Conservation (phyloP, 2,797 vertebrate genomes). For the Lophotriccus pileatus region DNA sequence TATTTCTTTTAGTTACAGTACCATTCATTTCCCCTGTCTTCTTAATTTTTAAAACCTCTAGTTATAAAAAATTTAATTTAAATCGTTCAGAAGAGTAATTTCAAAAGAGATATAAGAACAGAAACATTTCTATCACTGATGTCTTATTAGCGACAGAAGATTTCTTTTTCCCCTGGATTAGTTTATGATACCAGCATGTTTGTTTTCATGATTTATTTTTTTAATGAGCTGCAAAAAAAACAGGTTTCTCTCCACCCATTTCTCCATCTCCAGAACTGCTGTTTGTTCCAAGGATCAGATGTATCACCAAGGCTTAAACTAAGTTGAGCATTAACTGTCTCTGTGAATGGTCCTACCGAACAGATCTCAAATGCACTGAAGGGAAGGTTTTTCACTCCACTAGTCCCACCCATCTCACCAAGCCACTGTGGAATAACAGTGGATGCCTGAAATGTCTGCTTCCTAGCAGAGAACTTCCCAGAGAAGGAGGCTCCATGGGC, state of each 20-base stretch:
- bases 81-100: slow-evolving; percentile 44
- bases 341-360: neutral
- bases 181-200: neutral
- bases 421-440: neutral
- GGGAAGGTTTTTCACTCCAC: neutral
- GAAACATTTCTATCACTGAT: slow-evolving; percentile 8
- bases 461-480: neutral
- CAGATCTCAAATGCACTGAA: neutral
- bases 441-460: accelerated
- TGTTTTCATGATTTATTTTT: neutral
- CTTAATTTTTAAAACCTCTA: slow-evolving; percentile 58
- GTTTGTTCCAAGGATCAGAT: neutral
- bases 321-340: neutral
- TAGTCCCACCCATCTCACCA: neutral
- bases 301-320: neutral
- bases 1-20: slow-evolving; percentile 29
- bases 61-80: slow-evolving; percentile 55
- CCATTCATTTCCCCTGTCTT: neutral
- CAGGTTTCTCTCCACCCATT: neutral
- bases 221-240: neutral
- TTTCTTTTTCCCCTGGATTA: slow-evolving; percentile 29
- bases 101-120: slow-evolving; percentile 37
- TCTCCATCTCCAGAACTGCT: neutral
- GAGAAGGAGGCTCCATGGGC: neutral
- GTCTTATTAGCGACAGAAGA: slow-evolving; percentile 46